These are phyloP conservation scores for Acronicta leporina DNA, from an alignment of 2,888 invertebrate genomes.

Conservation along the genomic window DNA sequence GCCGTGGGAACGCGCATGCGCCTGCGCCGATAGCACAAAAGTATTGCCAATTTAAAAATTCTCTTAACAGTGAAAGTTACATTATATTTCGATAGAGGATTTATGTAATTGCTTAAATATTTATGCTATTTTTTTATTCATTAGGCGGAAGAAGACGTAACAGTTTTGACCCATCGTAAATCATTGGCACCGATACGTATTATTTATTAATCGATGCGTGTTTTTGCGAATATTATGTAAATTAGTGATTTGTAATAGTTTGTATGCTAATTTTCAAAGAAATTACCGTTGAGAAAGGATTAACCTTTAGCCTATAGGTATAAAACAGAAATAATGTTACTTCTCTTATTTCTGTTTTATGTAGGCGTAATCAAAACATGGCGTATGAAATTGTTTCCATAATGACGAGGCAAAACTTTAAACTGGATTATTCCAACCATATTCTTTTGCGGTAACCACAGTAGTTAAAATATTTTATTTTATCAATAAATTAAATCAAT, in stretches of 20 bases:
- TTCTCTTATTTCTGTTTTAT: too few species aligned
- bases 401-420: too few species aligned
- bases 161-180: slow-evolving; percentile 25
- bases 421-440: too few species aligned
- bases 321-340: neutral
- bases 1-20: slow-evolving; percentile 78
- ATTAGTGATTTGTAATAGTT: neutral
- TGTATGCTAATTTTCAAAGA: slow-evolving; percentile 2
- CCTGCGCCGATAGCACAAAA: slow-evolving; percentile 48
- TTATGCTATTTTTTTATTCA: slow-evolving; percentile 31
- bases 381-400: too few species aligned
- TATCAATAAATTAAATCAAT: too few species aligned
- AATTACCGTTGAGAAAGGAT: neutral
- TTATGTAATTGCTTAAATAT: slow-evolving; percentile 42
- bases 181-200: slow-evolving; percentile 40
- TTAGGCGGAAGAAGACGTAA: slow-evolving; percentile 41
- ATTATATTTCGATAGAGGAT: slow-evolving; percentile 11
- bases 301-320: neutral
- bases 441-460: too few species aligned
- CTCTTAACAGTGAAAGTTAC: slow-evolving; percentile 38
- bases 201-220: slow-evolving; percentile 21
- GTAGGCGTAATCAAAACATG: too few species aligned
- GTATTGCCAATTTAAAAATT: slow-evolving; percentile 26
- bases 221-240: slow-evolving; percentile 33
- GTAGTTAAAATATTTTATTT: too few species aligned